Conservation (phyloP, 1,140 invertebrate genomes). For the Pseudomyrmex sp. region DNA sequence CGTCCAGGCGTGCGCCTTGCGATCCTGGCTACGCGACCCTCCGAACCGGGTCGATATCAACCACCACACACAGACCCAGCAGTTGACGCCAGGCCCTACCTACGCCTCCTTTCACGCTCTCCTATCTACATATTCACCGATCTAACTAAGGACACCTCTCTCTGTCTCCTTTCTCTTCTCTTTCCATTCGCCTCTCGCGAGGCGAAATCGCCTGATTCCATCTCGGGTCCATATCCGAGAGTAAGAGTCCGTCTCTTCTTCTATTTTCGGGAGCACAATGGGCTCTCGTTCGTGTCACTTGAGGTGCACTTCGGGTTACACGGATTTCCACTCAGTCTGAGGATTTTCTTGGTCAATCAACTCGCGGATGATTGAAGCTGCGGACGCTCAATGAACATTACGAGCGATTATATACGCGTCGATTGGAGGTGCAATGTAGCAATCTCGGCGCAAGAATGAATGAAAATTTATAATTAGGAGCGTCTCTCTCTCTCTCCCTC, state of each 20-base stretch:
- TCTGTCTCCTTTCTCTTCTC: no score
- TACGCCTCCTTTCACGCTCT: conserved; percentile 60
- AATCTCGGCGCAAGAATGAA: neutral
- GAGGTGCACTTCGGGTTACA: neutral
- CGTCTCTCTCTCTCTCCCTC: neutral
- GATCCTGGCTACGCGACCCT: conserved; percentile 71
- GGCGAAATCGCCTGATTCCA: conserved; percentile 28
- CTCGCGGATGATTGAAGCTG: neutral
- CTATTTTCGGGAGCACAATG: conserved; percentile 29
- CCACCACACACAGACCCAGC: conserved; percentile 75
- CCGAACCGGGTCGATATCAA: conserved; percentile 82
- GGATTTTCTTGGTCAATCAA: neutral
- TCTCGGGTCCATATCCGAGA: conserved; percentile 37
- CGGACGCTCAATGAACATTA: neutral
- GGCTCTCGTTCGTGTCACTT: conserved; percentile 5
- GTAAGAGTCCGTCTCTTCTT: neutral
- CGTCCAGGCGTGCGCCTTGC: conserved; percentile 80
- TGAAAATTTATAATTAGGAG: neutral
- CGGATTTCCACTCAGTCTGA: no score
- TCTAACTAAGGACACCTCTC: conserved; percentile 1
- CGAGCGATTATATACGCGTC: neutral
- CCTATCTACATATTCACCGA: conserved; percentile 54
- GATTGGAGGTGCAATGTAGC: neutral
- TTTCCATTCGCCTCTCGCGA: neutral
- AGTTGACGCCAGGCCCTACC: conserved; percentile 68